Base-by-base conservation (phyloP, 2,888 invertebrate species). In the Tetrapedia diversipes region DNA sequence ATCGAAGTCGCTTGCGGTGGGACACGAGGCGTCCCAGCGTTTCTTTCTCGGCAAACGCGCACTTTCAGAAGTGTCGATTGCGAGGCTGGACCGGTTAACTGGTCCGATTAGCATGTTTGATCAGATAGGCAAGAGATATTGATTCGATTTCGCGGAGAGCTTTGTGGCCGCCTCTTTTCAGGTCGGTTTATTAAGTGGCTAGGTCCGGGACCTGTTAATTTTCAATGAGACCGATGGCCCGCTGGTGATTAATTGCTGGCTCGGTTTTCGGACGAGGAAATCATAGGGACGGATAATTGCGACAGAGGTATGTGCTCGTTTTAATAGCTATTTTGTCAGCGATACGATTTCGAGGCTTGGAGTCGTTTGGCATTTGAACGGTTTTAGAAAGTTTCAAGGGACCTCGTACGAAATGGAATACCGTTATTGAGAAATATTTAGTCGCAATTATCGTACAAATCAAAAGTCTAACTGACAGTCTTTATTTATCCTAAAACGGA, bases 51-150 rank as follows among this genome's bases (percentile, higher is more conserved):
- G 49, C 37, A 22, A 51, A 11, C 7, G n/a, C 2, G 10, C 16
- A 16, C n/a, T 16, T 22, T 16, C 39, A 54, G 76, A 71, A 72
- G 71, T 57, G 57, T 70, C 53, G 72, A 77, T 73, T 57, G 43
- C 65, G 67, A 57, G 34, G 39, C 41, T 56, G 32, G 29, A 19
- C 45, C 51, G 37, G 69, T 68, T 59, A 63, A 49, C 49, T 39
- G 49, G 66, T 49, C 57, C 49, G 60, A 84, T 84, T 84, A 77
- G 64, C 77, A 68, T 67, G 63, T 41, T 34, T 29, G 60, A 79
- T 79, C 67, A 72, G 79, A 77, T 67, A 60, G 43, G 61, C 51
- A 22, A 72, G 51, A 61, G 70, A 73, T 78, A 73, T 73, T 66
- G 82, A 78, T 82, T 72, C 70, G 60, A 59, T 41, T 60, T 57